Evolutionary conservation across 2,797 vertebrate genomes (phyloP).

Genomic region (Enteromius unitaeniatus): DNA sequence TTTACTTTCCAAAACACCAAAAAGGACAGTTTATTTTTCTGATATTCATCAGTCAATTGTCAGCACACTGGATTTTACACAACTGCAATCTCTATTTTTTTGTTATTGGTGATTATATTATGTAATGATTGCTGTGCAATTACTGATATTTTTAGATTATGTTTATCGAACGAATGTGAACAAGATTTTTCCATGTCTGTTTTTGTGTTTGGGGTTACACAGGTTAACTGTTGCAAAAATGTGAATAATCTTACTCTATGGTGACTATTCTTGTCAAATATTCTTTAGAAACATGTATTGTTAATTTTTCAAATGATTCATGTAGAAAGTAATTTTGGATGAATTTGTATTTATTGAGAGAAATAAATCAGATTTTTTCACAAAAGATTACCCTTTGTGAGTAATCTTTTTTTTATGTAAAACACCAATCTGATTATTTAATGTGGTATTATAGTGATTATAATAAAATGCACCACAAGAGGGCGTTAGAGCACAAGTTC

Average conservation of each 20-base stretch:
- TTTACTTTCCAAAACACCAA: background rate
- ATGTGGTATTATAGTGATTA: background rate
- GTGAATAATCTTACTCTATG: background rate
- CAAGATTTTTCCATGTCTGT: background rate
- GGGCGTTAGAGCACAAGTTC: background rate
- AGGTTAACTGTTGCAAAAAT: background rate
- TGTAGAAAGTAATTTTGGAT: background rate
- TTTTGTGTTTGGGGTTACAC: background rate
- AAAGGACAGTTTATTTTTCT: background rate
- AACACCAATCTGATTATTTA: background rate
- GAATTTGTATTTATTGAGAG: background rate
- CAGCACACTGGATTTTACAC: background rate
- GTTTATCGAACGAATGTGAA: background rate
- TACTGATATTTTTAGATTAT: background rate
- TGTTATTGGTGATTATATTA: too few relatives aligned
- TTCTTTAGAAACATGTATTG: background rate
- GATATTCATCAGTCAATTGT: background rate
- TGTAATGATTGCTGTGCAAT: constrained; percentile 12
- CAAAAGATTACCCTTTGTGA: background rate
- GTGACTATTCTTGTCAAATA: background rate
- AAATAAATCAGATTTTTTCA: background rate
- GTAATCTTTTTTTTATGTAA: background rate
- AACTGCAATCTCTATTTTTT: background rate
- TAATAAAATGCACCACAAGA: constrained; percentile 24
- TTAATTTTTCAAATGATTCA: background rate